Evolutionary conservation across 2,888 invertebrate species (phyloP).

Genomic region (Phyto melanocephala): DNA sequence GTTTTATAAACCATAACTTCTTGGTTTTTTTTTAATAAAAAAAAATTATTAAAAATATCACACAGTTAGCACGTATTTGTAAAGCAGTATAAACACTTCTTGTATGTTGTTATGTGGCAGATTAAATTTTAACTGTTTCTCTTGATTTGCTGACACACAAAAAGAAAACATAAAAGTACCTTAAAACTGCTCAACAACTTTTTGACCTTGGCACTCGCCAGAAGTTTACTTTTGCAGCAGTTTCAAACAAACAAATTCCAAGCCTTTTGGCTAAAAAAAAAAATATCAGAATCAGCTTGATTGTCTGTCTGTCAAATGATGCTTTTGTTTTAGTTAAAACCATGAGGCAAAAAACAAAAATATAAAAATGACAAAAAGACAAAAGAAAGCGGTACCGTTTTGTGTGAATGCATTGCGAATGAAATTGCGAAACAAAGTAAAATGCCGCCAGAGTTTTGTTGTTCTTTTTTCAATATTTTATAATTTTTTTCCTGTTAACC

Average conservation of each 20-base stretch:
- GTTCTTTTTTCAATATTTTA: not conserved
- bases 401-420: conserved; percentile 77
- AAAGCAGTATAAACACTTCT: conserved; percentile 56
- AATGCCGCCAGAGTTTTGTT: conserved; percentile 71
- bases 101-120: not conserved
- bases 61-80: conserved; percentile 45
- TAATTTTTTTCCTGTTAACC: conserved; percentile 46
- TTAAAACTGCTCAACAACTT: conserved; percentile 15
- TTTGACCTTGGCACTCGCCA: conserved; percentile 64
- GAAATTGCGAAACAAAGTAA: conserved; percentile 74
- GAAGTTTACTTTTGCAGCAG: conserved; percentile 14
- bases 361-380: conserved; percentile 43
- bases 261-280: conserved; percentile 44
- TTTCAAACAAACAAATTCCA: conserved; percentile 48
- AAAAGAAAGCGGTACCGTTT: conserved; percentile 76
- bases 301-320: conserved; percentile 18
- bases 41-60: conserved; percentile 8
- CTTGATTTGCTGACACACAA: not conserved
- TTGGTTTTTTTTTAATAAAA: conserved; percentile 29
- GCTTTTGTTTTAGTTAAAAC: conserved; percentile 48
- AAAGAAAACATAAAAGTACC: not conserved
- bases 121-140: conserved; percentile 35
- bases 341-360: not conserved
- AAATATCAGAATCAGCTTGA: conserved; percentile 12
- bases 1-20: no score